Evolutionary conservation across 2,797 vertebrate species (phyloP).

Genomic region (Leptodactylus fallax): DNA sequence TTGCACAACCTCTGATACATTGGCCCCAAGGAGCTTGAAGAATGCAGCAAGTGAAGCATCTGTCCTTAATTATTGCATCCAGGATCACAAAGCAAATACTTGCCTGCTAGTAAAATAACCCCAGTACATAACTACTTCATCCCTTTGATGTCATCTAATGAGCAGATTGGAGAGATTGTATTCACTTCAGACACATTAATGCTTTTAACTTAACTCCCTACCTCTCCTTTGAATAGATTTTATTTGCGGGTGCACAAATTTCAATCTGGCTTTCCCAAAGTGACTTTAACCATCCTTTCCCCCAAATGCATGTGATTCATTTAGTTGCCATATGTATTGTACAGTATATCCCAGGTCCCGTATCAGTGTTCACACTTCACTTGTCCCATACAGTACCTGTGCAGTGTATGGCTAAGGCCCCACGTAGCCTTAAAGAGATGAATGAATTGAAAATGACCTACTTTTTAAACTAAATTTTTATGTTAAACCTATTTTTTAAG

Average conservation of each 20-base stretch:
- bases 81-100: conserved; percentile 52
- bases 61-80: conserved; percentile 53
- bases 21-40: conserved; percentile 46
- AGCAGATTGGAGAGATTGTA: conserved; percentile 53
- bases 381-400: background rate
- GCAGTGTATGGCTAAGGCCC: background rate
- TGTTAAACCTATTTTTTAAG: no score
- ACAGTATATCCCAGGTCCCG: background rate
- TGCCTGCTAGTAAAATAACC: conserved; percentile 50
- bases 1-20: conserved; percentile 42
- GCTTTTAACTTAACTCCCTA: conserved; percentile 46
- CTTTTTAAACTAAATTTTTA: no score
- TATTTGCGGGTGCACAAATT: background rate
- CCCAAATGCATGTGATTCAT: background rate
- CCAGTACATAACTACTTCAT: conserved; percentile 33
- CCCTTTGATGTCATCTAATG: conserved; percentile 53
- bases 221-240: conserved; percentile 17
- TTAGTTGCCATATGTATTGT: background rate
- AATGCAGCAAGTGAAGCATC: conserved; percentile 45
- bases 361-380: background rate
- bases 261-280: background rate
- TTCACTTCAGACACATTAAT: conserved; percentile 41
- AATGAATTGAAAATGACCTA: no score
- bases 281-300: background rate
- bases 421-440: no score